phyloP scores from a whole-genome alignment of 2,113 vertebrate species.

The Acrocephalus kingi region DNA sequence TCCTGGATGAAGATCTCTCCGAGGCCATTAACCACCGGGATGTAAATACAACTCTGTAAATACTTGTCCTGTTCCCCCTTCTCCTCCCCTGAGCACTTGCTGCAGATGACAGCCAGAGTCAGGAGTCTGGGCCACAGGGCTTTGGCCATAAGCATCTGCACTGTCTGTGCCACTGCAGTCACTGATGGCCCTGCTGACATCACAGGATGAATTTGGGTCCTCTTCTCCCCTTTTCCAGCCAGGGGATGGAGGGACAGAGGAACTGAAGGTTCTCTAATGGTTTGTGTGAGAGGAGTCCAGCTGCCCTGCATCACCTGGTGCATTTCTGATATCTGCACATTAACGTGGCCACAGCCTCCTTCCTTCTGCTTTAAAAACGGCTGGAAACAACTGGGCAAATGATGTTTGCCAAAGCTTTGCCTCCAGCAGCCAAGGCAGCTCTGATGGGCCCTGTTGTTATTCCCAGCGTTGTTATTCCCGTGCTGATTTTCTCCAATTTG shows the following conservation, averaged over 20 bases:
- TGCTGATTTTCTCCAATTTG: neutral
- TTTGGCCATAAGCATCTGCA: neutral
- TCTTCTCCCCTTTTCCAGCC: neutral
- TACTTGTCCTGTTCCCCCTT: neutral
- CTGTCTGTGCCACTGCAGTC: neutral
- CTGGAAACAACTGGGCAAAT: neutral
- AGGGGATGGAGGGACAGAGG: neutral
- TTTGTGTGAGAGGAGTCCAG: neutral
- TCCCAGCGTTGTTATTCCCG: neutral
- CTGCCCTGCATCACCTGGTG: neutral
- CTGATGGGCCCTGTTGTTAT: neutral
- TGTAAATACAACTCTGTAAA: constrained; percentile 36
- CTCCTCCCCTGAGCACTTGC: neutral
- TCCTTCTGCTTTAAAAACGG: neutral
- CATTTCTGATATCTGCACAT: neutral
- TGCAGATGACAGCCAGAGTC: neutral
- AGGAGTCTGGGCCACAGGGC: neutral
- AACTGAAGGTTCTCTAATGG: neutral
- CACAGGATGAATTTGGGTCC: rapidly evolving
- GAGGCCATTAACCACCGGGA: constrained; percentile 38
- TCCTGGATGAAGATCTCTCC: constrained; percentile 44
- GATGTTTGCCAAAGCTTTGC: neutral
- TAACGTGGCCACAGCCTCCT: neutral
- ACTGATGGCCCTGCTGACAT: neutral
- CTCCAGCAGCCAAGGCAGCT: neutral